Percentiles rank a stretch among this genome's conserved stretches.
phyloP scores from a whole-genome alignment of 2,888 invertebrate genomes.

The Tiphia femorata region DNA sequence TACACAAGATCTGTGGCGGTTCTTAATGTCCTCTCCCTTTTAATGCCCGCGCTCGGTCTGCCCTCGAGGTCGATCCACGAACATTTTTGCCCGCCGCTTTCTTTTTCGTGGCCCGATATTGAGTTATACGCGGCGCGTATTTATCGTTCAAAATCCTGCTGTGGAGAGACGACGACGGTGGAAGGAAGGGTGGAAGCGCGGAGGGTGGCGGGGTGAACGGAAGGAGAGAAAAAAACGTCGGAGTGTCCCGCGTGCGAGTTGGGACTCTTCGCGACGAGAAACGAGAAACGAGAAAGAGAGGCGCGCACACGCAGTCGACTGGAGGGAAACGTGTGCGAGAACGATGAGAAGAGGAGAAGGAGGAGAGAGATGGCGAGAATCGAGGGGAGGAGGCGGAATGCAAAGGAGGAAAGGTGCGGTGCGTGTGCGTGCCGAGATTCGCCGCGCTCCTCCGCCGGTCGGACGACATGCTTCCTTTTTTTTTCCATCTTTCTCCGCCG shows the following conservation, averaged over 20 bases:
- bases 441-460: neutral
- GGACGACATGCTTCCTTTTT: constrained; percentile 1
- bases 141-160: constrained; percentile 58
- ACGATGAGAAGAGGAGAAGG: neutral
- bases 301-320: neutral
- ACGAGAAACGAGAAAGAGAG: neutral
- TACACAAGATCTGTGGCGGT: constrained; percentile 66
- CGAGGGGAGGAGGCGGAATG: constrained; percentile 18
- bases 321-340: neutral
- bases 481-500: neutral
- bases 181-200: neutral
- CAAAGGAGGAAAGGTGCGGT: constrained; percentile 9
- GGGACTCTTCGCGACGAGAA: constrained; percentile 4
- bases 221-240: constrained; percentile 7
- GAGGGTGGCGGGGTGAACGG: constrained; percentile 7
- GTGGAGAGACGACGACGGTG: constrained; percentile 10
- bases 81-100: constrained; percentile 62
- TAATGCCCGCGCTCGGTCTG: constrained; percentile 61
- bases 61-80: constrained; percentile 65
- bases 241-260: too few species aligned
- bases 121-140: constrained; percentile 64
- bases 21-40: constrained; percentile 67
- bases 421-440: constrained; percentile 9
- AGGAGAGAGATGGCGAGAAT: neutral
- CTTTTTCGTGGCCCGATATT: constrained; percentile 61